phyloP scores from a whole-genome alignment of 2,797 vertebrate genomes.

The Brotula barbata region DNA sequence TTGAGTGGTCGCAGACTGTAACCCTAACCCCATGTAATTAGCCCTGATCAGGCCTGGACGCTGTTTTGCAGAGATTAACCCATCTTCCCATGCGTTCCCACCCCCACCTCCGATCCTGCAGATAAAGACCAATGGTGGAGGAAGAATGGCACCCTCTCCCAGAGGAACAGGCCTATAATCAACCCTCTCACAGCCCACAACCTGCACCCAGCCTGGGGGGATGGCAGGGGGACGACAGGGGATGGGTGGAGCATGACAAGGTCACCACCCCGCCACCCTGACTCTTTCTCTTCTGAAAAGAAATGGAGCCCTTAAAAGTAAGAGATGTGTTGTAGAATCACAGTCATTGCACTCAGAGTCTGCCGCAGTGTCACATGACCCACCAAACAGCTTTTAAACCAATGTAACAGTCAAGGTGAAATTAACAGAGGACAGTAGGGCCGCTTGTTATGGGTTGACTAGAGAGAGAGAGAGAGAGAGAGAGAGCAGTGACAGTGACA shows the following conservation, averaged over 20 bases:
- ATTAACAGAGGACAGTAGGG: slow-evolving; percentile 36
- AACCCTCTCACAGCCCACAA: slow-evolving; percentile 52
- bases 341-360: slow-evolving; percentile 11
- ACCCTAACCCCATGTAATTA: slow-evolving; percentile 70
- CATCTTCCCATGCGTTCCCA: slow-evolving; percentile 45
- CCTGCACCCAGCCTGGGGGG: slow-evolving; percentile 46
- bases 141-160: slow-evolving; percentile 61
- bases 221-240: neutral
- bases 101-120: slow-evolving; percentile 44
- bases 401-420: slow-evolving; percentile 36
- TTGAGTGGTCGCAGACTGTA: slow-evolving; percentile 41
- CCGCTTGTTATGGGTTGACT: neutral
- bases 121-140: slow-evolving; percentile 54
- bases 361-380: slow-evolving; percentile 41
- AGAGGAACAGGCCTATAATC: slow-evolving; percentile 64
- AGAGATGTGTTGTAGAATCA: slow-evolving; percentile 1
- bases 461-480: slow-evolving; percentile 13
- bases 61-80: slow-evolving; percentile 65
- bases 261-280: slow-evolving; percentile 18
- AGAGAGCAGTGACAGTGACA: neutral
- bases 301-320: neutral
- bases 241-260: slow-evolving; percentile 39
- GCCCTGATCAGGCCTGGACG: slow-evolving; percentile 51
- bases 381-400: slow-evolving; percentile 28
- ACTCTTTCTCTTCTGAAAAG: slow-evolving; percentile 1